Conservation (phyloP, 2,888 invertebrate species). For the Biston betularia region DNA sequence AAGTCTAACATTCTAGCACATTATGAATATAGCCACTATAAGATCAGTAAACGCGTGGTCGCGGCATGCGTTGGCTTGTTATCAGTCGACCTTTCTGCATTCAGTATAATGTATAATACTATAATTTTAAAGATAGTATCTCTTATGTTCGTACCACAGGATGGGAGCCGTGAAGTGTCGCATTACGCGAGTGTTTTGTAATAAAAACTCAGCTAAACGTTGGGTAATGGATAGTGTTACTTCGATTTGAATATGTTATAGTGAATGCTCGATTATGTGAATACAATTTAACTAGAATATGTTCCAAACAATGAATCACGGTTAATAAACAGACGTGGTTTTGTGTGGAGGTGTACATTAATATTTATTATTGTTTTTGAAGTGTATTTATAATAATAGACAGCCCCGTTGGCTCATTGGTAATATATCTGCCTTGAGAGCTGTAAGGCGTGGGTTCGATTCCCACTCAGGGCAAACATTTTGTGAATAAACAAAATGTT, state of each 20-base stretch:
- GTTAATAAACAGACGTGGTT: no score
- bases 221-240: neutral
- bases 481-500: no score
- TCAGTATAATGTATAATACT: slow-evolving; percentile 25
- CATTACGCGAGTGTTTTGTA: slow-evolving; percentile 23
- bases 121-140: slow-evolving; percentile 30
- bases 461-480: no score
- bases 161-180: slow-evolving; percentile 11
- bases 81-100: slow-evolving; percentile 71
- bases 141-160: slow-evolving; percentile 19
- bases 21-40: slow-evolving; percentile 39
- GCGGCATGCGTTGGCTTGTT: slow-evolving; percentile 66
- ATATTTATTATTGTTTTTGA: no score
- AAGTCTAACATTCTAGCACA: slow-evolving; percentile 39
- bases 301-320: no score
- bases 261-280: slow-evolving; percentile 11
- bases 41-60: slow-evolving; percentile 56
- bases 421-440: no score
- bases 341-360: no score
- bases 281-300: neutral
- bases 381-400: no score
- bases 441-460: no score
- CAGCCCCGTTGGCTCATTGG: no score
- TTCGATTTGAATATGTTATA: slow-evolving; percentile 9
- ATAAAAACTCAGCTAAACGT: slow-evolving; percentile 4